Conservation (phyloP, 1,140 invertebrate species). For the Hetaerina americana region DNA sequence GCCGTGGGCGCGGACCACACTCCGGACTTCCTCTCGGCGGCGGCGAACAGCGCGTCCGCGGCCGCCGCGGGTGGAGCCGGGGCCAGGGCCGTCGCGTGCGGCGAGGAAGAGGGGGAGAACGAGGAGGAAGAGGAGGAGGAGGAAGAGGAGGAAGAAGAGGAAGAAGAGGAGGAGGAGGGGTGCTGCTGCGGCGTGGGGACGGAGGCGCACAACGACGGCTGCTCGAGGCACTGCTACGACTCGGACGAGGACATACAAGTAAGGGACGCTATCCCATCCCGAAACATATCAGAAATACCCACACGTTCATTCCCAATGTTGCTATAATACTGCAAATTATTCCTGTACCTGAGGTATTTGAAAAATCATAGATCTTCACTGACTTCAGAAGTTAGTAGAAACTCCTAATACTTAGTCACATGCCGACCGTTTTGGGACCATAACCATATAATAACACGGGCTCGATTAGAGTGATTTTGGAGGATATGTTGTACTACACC, state of each 20-base stretch:
- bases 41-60: conserved; percentile 5
- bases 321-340: too few relatives aligned
- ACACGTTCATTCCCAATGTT: too few relatives aligned
- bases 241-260: conserved; percentile 33
- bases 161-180: neutral
- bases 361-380: too few relatives aligned
- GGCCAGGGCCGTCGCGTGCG: neutral
- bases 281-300: conserved; percentile 45
- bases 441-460: too few relatives aligned
- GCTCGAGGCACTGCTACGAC: conserved; percentile 29
- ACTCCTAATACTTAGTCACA: too few relatives aligned
- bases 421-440: too few relatives aligned
- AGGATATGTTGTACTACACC: too few relatives aligned
- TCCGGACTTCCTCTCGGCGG: conserved; percentile 2
- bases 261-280: neutral
- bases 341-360: too few relatives aligned
- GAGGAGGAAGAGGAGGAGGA: neutral
- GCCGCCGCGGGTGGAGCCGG: conserved; percentile 1
- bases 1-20: conserved; percentile 5
- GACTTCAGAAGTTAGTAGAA: too few relatives aligned
- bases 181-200: neutral
- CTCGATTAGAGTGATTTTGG: too few relatives aligned
- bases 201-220: neutral
- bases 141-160: neutral
- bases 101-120: neutral